Conservation (phyloP, 2,888 invertebrate genomes). For the Hymenopus coronatus region DNA sequence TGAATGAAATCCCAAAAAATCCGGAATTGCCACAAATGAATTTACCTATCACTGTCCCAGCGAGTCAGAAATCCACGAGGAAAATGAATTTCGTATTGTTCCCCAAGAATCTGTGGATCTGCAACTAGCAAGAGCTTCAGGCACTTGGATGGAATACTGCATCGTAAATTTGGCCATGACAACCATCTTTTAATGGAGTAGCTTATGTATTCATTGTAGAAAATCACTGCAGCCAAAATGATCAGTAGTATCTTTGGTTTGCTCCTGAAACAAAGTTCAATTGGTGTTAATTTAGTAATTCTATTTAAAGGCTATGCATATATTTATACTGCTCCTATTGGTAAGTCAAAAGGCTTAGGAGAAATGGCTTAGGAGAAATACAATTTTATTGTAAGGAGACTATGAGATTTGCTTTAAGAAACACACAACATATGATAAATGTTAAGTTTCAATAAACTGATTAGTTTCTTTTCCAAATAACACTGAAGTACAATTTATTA, state of each 20-base stretch:
- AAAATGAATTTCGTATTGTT: conserved; percentile 64
- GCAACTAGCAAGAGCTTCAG: conserved; percentile 72
- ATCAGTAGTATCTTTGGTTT: conserved; percentile 22
- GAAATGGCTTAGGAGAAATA: no score
- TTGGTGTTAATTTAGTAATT: background rate
- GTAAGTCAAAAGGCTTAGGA: no score
- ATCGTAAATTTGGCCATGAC: conserved; percentile 49
- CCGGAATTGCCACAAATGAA: background rate
- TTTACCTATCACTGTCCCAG: conserved; percentile 86
- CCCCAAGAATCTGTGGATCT: conserved; percentile 91
- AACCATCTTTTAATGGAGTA: conserved; percentile 52
- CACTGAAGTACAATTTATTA: no score
- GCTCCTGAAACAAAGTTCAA: conserved; percentile 20
- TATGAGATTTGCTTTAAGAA: no score
- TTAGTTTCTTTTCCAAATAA: no score
- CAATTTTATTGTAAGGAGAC: no score
- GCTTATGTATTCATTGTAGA: conserved; percentile 59
- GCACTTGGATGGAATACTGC: conserved; percentile 49
- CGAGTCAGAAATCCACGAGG: conserved; percentile 68
- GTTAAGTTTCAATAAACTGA: no score
- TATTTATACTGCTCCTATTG: no score
- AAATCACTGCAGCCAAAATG: conserved; percentile 32
- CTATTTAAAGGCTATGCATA: background rate
- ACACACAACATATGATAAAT: no score
- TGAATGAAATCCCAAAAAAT: background rate